Percentiles rank a stretch among this genome's conserved stretches.
These are phyloP conservation scores for Drosophila paulistorum DNA, from an alignment of 1,140 invertebrate species.

Conservation along the genomic window DNA sequence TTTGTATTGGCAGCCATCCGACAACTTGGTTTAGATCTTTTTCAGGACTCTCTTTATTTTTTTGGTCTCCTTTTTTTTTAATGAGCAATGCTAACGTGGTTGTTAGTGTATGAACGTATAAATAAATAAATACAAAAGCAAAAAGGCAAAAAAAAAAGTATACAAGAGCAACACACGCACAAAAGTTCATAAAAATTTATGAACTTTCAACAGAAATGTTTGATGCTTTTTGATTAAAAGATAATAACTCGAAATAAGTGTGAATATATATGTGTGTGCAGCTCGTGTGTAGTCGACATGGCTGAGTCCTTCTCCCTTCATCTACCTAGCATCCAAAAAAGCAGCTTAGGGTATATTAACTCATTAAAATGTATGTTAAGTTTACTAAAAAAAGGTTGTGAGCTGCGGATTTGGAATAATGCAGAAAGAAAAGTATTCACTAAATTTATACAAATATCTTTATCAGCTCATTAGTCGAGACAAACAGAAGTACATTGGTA, in stretches of 20 bases:
- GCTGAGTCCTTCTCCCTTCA: constrained; percentile 4
- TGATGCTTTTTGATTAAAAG: constrained; percentile 65
- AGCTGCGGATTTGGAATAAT: too few relatives aligned
- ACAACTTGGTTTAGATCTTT: constrained; percentile 30
- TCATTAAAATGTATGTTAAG: background rate
- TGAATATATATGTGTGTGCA: background rate
- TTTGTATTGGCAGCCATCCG: constrained; percentile 48
- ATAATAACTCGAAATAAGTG: constrained; percentile 45
- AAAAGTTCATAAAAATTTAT: constrained; percentile 76
- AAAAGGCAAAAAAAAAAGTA: constrained; percentile 23
- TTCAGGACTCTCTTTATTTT: background rate
- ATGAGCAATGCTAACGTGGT: constrained; percentile 48
- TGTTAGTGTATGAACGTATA: constrained; percentile 17
- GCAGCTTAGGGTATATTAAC: background rate
- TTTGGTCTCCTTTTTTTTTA: constrained; percentile 41
- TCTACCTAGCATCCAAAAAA: background rate
- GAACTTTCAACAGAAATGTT: constrained; percentile 43
- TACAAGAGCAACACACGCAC: constrained; percentile 8
- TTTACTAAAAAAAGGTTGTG: too few relatives aligned
- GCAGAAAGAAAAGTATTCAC: too few relatives aligned
- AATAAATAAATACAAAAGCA: constrained; percentile 46
- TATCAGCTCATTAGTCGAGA: too few relatives aligned
- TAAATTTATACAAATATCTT: too few relatives aligned
- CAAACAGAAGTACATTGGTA: too few relatives aligned
- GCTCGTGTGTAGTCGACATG: constrained; percentile 8